Evolutionary conservation across 2,888 invertebrate genomes (phyloP), one percentile per base, ranked within the genome.

Genomic region (Andrena haemorrhoa): DNA sequence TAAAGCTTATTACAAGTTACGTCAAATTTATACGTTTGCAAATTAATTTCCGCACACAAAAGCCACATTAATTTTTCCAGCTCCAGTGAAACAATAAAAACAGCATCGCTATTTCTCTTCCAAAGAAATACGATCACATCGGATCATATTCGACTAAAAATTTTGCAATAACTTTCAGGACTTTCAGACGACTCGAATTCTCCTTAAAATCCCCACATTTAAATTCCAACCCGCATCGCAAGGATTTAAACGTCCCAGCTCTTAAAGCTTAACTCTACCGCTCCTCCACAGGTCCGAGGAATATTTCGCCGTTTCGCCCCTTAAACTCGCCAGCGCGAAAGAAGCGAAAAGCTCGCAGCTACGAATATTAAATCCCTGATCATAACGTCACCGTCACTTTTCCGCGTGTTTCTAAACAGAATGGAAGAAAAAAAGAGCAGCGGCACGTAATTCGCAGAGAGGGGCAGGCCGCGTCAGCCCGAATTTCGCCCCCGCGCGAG

Each of bases 401-500:
- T 26, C 56, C 10, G n/a, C 33, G 12, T 49, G 56, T 35, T 76
- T 63, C 8, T 69, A 47, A 63, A 49, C 8, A 68, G 41, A 31
- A 10, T 41, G 12, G 41, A n/a, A n/a, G n/a, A 6, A 26, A 23
- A 12, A 12, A 20, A 10, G 33, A 23, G 29, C 29, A 49, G 7
- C 33, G 20, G 26, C 47, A 41, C n/a, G 73, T 58, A 58, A 64
- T 72, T 65, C 77, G 49, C 5, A 41, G 20, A 29, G 47, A 20
- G 47, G 33, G 23, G 29, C 51, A 56, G 20, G 47, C 31, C 0
- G 63, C 20, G 72, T 58, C 49, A 35, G 49, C 65, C 7, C 23
- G 63, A 69, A 77, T 79, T 76, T 77, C 23, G n/a, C 56, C 23
- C 41, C 63, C 16, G 68, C 49, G 29, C 53, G 35, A 79, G 56